Conservation (phyloP, 2,888 invertebrate species). For the Deladenus siricidicola region DNA sequence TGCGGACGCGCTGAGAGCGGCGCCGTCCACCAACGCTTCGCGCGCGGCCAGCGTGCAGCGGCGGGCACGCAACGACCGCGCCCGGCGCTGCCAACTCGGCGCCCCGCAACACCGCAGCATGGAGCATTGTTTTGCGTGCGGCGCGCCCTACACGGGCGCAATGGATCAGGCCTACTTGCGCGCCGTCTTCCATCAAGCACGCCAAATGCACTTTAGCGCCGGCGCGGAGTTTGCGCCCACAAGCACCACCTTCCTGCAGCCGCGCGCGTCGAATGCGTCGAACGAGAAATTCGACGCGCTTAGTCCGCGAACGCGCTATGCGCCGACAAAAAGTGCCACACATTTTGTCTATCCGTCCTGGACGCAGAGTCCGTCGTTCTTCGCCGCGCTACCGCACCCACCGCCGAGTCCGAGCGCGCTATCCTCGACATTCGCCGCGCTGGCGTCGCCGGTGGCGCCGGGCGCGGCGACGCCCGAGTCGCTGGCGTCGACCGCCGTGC, state of each 20-base stretch:
- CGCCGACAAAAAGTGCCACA: no score
- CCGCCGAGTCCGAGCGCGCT: not conserved
- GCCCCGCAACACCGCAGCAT: not conserved
- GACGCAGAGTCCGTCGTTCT: no score
- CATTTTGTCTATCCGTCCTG: no score
- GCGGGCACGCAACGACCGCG: no score
- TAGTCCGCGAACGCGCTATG: no score
- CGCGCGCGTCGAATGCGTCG: not conserved
- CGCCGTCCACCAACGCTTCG: no score
- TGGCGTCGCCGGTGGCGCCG: not conserved
- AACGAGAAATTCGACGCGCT: no score
- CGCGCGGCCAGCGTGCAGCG: no score
- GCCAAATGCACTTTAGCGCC: not conserved
- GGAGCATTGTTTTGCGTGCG: not conserved
- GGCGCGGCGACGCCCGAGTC: not conserved
- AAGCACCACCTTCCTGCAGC: not conserved
- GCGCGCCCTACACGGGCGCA: not conserved
- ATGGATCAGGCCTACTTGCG: not conserved
- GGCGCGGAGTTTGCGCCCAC: not conserved
- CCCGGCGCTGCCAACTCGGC: no score
- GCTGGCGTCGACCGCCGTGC: not conserved
- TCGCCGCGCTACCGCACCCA: no score
- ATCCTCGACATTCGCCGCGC: not conserved
- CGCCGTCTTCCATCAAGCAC: not conserved
- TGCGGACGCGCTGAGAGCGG: no score